These are phyloP conservation scores for Labrus mixtus DNA, from an alignment of 2,113 vertebrate genomes.

Conservation along the genomic window DNA sequence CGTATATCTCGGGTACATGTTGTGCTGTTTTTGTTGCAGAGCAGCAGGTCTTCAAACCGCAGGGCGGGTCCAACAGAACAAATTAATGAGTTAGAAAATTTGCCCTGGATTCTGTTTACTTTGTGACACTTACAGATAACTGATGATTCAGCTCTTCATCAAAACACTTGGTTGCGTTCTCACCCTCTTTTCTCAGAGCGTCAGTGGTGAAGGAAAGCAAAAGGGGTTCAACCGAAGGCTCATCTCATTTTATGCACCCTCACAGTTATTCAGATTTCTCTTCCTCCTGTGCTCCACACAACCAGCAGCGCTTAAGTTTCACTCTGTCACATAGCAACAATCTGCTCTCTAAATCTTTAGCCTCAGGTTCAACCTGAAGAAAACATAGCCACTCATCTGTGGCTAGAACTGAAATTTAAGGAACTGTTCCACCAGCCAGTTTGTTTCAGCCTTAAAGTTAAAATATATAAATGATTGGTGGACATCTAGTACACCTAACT, in stretches of 20 bases:
- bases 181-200: neutral
- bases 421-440: no score
- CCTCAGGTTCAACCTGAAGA: constrained; percentile 22
- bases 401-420: neutral
- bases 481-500: no score
- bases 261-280: neutral
- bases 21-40: constrained; percentile 24
- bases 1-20: constrained; percentile 17
- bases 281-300: neutral
- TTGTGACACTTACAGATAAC: neutral
- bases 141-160: neutral
- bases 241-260: neutral
- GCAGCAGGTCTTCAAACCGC: constrained; percentile 13
- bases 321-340: constrained; percentile 29
- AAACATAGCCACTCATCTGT: neutral
- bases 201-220: neutral
- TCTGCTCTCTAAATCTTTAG: neutral
- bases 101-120: constrained; percentile 13
- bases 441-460: no score
- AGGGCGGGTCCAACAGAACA: constrained; percentile 11
- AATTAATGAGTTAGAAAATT: constrained; percentile 40
- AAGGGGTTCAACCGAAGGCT: neutral
- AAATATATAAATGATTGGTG: no score
- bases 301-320: neutral
- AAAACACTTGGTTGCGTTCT: neutral